Evolutionary conservation across 2,113 vertebrate genomes (phyloP), one percentile per base, ranked within the genome.

Genomic region (Boleophthalmus pectinirostris): DNA sequence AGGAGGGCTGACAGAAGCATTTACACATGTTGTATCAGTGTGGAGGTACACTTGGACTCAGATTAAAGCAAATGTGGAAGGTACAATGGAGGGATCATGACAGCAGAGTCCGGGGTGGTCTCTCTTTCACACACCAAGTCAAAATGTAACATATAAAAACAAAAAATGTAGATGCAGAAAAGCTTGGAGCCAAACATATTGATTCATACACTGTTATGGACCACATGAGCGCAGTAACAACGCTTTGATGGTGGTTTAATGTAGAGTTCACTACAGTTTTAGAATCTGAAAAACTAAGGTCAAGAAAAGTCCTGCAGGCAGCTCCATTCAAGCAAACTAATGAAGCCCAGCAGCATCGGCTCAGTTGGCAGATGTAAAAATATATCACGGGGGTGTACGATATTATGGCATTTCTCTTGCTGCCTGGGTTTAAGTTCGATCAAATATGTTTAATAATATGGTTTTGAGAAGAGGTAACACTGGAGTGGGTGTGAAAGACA

Each of bases 1-100:
- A 88, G 81, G 83, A 87, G 86, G 72, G 82, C 88, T 90, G 88
- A 91, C 90, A 92, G 79, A 89, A 81, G 73, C 87, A 79, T 88
- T 92, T 88, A 89, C 87, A 87, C 82, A 84, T 75, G 81, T 83
- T 65, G 71, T 73, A 79, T 81, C 82, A 75, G 73, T 1, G 60
- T 73, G 72, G 80, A 88, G 69, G 83, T 87, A 88, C 80, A 82
- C 79, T 85, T 91, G 84, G 84, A 90, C 81, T 57, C 65, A 81
- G 82, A 89, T 86, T 77, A 90, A 90, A 91, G 83, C 61, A 68
- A 75, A 76, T 82, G 76, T 49, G 66, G 70, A 79, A 49, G 51
- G 72, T 65, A 68, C 72, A 71, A 83, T 72, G 73, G 69, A 84
- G 81, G 73, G 82, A 87, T 84, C 69, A 68, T 81, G 82, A 85